phyloP scores from a whole-genome alignment of 2,888 invertebrate genomes.

The Drosophila barbarae region DNA sequence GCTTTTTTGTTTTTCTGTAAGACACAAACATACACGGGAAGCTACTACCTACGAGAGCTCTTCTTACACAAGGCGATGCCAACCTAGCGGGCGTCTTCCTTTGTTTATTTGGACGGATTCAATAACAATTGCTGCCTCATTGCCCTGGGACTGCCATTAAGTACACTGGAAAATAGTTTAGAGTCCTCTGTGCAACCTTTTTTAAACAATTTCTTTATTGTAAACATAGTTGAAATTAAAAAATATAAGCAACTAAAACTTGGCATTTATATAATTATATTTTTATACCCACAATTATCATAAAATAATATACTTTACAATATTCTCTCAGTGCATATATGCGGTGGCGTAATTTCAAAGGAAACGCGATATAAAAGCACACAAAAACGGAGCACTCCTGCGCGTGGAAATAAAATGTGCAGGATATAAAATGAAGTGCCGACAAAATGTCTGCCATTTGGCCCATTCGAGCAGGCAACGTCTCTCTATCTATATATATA shows the following conservation, averaged over 20 bases:
- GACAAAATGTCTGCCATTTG: slow-evolving; percentile 53
- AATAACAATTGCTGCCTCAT: slow-evolving; percentile 50
- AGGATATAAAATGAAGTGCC: slow-evolving; percentile 55
- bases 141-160: slow-evolving; percentile 24
- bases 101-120: slow-evolving; percentile 39
- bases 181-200: no score
- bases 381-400: slow-evolving; percentile 39
- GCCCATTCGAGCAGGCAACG: slow-evolving; percentile 6
- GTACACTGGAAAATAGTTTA: not conserved
- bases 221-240: no score
- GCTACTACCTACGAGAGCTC: slow-evolving; percentile 1
- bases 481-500: slow-evolving; percentile 32
- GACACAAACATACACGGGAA: slow-evolving; percentile 9
- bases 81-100: slow-evolving; percentile 13
- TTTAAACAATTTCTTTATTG: no score
- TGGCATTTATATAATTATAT: no score
- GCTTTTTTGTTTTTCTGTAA: not conserved
- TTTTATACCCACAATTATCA: no score
- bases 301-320: not conserved
- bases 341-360: slow-evolving; percentile 46
- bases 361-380: slow-evolving; percentile 49
- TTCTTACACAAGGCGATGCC: slow-evolving; percentile 7
- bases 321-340: slow-evolving; percentile 13
- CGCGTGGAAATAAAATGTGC: slow-evolving; percentile 48
- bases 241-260: no score